These are phyloP conservation scores for Meriones unguiculatus DNA, from an alignment of 2,113 vertebrate species.

Conservation along the genomic window DNA sequence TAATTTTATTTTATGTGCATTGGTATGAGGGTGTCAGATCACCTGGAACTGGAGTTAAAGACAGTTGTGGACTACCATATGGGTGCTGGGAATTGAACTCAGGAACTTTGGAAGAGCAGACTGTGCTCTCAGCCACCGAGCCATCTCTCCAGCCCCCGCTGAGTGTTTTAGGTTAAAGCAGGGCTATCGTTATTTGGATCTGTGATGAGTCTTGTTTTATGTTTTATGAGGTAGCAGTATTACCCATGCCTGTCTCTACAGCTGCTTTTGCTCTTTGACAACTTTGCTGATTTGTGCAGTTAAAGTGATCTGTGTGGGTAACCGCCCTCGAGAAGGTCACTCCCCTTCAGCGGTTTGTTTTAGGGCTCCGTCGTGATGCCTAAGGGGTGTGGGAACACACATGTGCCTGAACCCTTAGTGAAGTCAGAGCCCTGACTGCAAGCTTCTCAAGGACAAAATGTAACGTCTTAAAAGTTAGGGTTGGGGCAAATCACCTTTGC, in stretches of 20 bases:
- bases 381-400: background rate
- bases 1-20: too few species aligned
- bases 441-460: background rate
- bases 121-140: too few species aligned
- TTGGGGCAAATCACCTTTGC: background rate
- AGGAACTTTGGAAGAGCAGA: too few species aligned
- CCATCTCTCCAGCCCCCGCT: too few species aligned
- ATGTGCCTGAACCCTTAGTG: background rate
- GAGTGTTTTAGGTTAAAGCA: background rate
- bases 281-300: background rate
- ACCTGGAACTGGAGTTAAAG: too few species aligned
- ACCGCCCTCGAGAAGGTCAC: background rate
- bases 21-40: too few species aligned
- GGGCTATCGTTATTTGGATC: background rate
- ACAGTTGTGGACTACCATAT: too few species aligned
- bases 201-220: background rate
- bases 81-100: too few species aligned
- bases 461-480: background rate
- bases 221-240: background rate
- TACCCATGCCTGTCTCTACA: background rate
- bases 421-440: background rate
- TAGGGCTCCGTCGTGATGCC: background rate
- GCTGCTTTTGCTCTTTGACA: background rate
- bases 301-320: background rate
- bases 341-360: background rate